Evolutionary conservation across 2,797 vertebrate genomes (phyloP), one percentile per base, ranked within the genome.

Genomic region (Sebastes iracundus): DNA sequence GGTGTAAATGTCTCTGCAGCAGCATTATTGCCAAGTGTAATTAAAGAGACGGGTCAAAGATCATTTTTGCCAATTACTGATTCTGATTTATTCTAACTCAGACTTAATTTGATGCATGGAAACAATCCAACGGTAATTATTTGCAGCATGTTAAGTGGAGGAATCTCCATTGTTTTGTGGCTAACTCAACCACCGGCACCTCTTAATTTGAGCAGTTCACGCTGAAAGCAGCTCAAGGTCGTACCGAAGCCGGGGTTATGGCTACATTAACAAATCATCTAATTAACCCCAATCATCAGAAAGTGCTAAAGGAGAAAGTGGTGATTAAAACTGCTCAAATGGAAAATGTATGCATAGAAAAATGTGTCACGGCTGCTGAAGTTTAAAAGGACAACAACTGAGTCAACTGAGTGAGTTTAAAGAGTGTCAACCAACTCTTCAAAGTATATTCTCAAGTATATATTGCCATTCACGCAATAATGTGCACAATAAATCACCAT

Each of bases 1-100:
- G 18, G 35, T 59, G 70, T 62, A 53, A 59, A 72, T 60, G 68
- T 73, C 25, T 84, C 56, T 52, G 58, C 77, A 33, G 74, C 69
- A 13, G 32, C 35, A 4, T 77, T 82, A 83, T 74, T 62, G 46
- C 71, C 30, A 53, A 84, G 69, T 67, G 60, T 91, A 75, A 92
- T 92, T 91, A 91, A 88, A 87, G 64, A 83, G 67, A 83, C 5
- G 4, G 76, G 77, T 87, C 79, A 86, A 84, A 87, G 89, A 80
- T 88, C 75, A 72, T 53, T 52, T 83, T 30, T 69, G 67, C 61
- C 67, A 32, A 81, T 89, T 87, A 79, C 60, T 55, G 46, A 77
- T 75, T 69, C 42, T 62, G 59, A 82, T 89, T 87, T 62, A 74
- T 82, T 80, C 72, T 56, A 72, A 76, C 68, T 77, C 28, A 25